Conservation (phyloP, 2,888 invertebrate genomes). For the Miltochrista miniata region DNA sequence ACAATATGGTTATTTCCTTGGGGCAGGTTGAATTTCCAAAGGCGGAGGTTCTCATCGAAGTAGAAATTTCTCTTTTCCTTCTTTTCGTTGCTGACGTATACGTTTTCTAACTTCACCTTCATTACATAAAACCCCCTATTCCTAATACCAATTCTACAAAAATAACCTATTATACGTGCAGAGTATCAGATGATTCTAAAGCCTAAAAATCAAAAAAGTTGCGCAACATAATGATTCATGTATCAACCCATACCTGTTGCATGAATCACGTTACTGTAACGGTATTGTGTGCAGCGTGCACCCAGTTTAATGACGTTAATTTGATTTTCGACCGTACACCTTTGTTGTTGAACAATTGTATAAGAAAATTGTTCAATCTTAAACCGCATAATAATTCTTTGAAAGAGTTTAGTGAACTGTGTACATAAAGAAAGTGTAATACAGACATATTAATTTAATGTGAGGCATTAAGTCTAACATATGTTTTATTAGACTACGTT, state of each 20-base stretch:
- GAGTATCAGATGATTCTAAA: neutral
- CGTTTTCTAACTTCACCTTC: no score
- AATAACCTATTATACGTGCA: no score
- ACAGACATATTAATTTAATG: no score
- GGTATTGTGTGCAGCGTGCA: constrained; percentile 12
- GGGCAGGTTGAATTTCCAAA: no score
- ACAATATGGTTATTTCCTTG: no score
- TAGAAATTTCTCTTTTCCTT: no score
- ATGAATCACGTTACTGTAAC: constrained; percentile 36
- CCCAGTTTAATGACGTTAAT: constrained; percentile 13
- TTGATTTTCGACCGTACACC: constrained; percentile 17
- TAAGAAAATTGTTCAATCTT: neutral
- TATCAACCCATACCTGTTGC: constrained; percentile 30
- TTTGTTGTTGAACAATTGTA: neutral
- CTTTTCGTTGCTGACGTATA: no score
- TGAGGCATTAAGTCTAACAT: neutral
- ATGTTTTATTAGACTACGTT: neutral
- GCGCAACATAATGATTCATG: neutral
- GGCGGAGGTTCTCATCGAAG: no score
- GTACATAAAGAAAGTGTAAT: neutral
- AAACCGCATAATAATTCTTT: neutral
- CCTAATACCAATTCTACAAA: no score
- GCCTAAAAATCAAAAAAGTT: neutral
- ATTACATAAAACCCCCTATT: no score
- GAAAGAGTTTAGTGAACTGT: constrained; percentile 5